Percentiles rank a stretch among this genome's conserved stretches.
Conservation (phyloP, 1,140 invertebrate genomes). For the Drosophila erecta region DNA sequence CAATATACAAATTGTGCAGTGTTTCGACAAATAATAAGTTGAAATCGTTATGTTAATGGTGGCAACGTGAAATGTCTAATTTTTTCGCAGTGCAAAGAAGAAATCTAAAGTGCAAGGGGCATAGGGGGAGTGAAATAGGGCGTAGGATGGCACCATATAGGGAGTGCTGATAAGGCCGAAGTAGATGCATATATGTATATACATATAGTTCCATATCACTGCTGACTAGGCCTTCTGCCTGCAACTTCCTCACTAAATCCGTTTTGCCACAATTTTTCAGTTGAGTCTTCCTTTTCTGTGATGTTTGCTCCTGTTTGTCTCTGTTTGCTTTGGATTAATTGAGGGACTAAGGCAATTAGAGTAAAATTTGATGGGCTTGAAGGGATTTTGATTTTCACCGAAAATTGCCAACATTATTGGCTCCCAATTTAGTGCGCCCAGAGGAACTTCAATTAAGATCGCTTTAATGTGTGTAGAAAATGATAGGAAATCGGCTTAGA, state of each 20-base stretch:
- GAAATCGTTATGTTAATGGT: too few relatives aligned
- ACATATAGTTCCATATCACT: background rate
- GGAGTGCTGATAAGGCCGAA: constrained; percentile 11
- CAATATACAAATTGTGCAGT: too few relatives aligned
- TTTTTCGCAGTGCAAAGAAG: background rate
- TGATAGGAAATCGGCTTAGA: too few relatives aligned
- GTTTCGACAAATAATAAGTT: too few relatives aligned
- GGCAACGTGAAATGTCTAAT: too few relatives aligned
- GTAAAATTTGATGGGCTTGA: constrained; percentile 39
- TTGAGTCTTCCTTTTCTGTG: constrained; percentile 21
- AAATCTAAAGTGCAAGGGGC: background rate
- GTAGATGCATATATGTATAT: background rate
- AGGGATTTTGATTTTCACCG: constrained; percentile 5
- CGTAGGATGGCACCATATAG: background rate
- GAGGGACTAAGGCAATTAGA: constrained; percentile 44
- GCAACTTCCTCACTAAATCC: background rate
- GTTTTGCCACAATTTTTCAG: constrained; percentile 31
- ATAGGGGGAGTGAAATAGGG: background rate
- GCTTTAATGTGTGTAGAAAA: too few relatives aligned
- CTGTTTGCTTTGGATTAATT: constrained; percentile 47
- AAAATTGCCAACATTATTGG: constrained; percentile 2
- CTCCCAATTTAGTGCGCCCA: background rate
- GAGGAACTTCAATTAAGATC: background rate
- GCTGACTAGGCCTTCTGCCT: background rate
- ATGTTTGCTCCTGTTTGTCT: constrained; percentile 1